These are phyloP conservation scores for Micronycteris hirsuta DNA, from an alignment of 2,113 vertebrate genomes.

Conservation along the genomic window DNA sequence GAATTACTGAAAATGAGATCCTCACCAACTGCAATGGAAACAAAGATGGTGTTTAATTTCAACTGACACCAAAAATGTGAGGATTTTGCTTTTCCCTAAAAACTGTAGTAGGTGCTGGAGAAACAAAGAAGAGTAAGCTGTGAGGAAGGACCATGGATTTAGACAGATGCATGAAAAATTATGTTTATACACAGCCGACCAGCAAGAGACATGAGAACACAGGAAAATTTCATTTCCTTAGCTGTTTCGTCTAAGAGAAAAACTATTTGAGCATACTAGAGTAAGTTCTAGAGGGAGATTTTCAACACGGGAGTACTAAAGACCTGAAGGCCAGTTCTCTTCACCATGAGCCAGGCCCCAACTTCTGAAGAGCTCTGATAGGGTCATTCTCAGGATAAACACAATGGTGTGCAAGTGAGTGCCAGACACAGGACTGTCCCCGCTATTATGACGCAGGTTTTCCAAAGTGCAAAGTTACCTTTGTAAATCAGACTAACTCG, in stretches of 20 bases:
- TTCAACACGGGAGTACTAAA: neutral
- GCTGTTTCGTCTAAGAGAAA: neutral
- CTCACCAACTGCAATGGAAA: neutral
- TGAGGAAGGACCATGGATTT: neutral
- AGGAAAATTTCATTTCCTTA: neutral
- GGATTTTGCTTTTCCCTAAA: neutral
- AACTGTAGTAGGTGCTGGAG: neutral
- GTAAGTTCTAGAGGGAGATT: neutral
- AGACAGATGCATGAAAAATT: neutral
- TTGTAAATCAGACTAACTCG: neutral
- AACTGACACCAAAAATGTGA: neutral
- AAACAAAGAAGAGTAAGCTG: neutral
- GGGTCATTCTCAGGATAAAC: neutral
- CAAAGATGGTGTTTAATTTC: neutral
- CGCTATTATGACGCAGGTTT: neutral
- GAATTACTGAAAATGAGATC: neutral
- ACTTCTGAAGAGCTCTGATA: neutral
- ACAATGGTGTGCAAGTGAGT: neutral
- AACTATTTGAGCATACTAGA: neutral
- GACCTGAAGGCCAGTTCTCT: neutral
- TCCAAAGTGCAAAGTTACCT: neutral
- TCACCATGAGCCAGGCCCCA: neutral
- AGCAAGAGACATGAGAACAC: neutral
- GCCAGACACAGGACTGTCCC: neutral
- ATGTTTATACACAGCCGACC: neutral